A percentile compares a stretch with the other conserved stretches of the same genome.
phyloP scores from a whole-genome alignment of 2,888 invertebrate species.

The Atherix ibis region DNA sequence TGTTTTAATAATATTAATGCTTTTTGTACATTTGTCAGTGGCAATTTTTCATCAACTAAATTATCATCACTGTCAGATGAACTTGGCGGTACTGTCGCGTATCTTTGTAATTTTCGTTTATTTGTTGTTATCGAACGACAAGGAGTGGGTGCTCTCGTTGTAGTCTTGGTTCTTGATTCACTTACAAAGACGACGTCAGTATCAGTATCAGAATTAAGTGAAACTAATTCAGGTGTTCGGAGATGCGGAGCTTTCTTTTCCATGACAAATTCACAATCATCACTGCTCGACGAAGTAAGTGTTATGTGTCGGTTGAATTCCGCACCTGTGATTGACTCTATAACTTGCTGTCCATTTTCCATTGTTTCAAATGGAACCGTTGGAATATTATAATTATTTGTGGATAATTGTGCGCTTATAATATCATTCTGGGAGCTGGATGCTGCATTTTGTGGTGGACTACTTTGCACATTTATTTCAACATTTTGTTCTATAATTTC shows the following conservation, averaged over 20 bases:
- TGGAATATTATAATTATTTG: neutral
- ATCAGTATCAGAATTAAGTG: slow-evolving; percentile 27
- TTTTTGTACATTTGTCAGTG: no score
- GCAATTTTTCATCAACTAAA: slow-evolving; percentile 1
- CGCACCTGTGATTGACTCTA: slow-evolving; percentile 8
- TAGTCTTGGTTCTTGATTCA: slow-evolving; percentile 5
- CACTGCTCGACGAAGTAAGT: slow-evolving; percentile 23
- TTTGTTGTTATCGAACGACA: neutral
- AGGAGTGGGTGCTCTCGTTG: neutral
- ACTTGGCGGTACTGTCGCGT: slow-evolving; percentile 2
- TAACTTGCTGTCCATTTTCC: slow-evolving; percentile 6
- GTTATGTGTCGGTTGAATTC: slow-evolving; percentile 9
- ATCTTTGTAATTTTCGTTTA: slow-evolving; percentile 5
- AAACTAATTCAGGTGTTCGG: slow-evolving; percentile 31
- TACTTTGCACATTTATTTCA: slow-evolving; percentile 6
- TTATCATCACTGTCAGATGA: slow-evolving; percentile 4
- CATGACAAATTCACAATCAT: slow-evolving; percentile 29
- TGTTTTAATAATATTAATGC: no score
- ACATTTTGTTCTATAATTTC: neutral
- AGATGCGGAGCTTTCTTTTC: slow-evolving; percentile 32
- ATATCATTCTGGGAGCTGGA: neutral
- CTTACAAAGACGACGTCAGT: slow-evolving; percentile 30
- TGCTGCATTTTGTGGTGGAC: neutral
- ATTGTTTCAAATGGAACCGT: slow-evolving; percentile 3
- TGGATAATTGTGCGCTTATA: neutral